phyloP scores from a whole-genome alignment of 2,888 invertebrate species.

The Hirtodrosophila histrioides region DNA sequence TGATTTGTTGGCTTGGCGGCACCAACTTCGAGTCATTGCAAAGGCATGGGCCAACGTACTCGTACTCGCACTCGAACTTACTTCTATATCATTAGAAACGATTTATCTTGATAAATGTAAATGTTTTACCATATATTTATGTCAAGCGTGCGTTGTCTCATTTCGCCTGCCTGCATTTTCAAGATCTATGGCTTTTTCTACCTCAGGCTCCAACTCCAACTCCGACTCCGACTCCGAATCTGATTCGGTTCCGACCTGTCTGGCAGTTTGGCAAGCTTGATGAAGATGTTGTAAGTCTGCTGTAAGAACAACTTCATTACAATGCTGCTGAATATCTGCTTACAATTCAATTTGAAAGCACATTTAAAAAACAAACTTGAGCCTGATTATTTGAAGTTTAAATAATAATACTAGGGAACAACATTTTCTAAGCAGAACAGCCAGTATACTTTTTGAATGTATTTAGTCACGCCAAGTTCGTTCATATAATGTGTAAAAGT shows the following conservation, averaged over 20 bases:
- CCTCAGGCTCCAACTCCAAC: background rate
- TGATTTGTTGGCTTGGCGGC: slow-evolving; percentile 71
- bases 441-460: too few relatives aligned
- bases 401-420: too few relatives aligned
- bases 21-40: slow-evolving; percentile 34
- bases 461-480: too few relatives aligned
- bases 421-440: too few relatives aligned
- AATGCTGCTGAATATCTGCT: background rate
- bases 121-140: slow-evolving; percentile 78
- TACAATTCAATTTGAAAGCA: too few relatives aligned
- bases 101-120: slow-evolving; percentile 81
- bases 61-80: slow-evolving; percentile 28
- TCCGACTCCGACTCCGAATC: background rate
- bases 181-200: slow-evolving; percentile 55
- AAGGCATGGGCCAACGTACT: slow-evolving; percentile 13
- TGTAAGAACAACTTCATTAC: slow-evolving; percentile 14
- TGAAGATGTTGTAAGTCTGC: slow-evolving; percentile 45
- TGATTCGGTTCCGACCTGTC: background rate
- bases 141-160: slow-evolving; percentile 73
- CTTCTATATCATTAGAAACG: slow-evolving; percentile 78
- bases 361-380: too few relatives aligned
- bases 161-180: slow-evolving; percentile 67
- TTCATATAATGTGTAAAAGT: too few relatives aligned
- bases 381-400: too few relatives aligned
- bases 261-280: slow-evolving; percentile 51